Percentiles rank a stretch among this genome's conserved stretches.
Conservation (phyloP, 2,113 vertebrate genomes). For the Heterocephalus glaber region DNA sequence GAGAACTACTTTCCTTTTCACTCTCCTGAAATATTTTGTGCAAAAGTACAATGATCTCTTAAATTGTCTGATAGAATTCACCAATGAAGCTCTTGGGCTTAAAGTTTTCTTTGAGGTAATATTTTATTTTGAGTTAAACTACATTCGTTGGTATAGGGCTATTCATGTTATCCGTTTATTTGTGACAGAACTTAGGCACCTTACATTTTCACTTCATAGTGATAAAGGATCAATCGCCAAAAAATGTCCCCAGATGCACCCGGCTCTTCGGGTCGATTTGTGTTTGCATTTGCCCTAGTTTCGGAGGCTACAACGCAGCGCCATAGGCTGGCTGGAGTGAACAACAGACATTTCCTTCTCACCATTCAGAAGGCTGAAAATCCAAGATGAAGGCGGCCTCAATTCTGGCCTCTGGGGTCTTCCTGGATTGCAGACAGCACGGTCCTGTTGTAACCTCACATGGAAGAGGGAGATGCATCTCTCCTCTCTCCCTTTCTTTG, state of each 20-base stretch:
- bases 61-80: not conserved
- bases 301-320: no score
- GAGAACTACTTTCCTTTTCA: not conserved
- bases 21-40: not conserved
- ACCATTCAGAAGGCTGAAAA: not conserved
- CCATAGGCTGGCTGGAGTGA: not conserved
- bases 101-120: not conserved
- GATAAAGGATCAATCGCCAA: no score
- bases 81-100: not conserved
- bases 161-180: not conserved
- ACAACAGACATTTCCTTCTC: not conserved
- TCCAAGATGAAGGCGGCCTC: not conserved
- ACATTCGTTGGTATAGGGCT: not conserved
- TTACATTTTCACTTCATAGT: not conserved
- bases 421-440: not conserved
- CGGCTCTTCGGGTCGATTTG: not conserved
- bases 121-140: not conserved
- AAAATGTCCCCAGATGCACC: not conserved
- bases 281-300: no score
- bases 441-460: not conserved
- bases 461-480: not conserved
- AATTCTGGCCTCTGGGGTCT: no score
- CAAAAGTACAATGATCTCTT: not conserved
- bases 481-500: not conserved
- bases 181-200: not conserved